A percentile compares a stretch with the other conserved stretches of the same genome.
These are phyloP conservation scores for Nephrotoma flavescens DNA, from an alignment of 2,888 invertebrate species.

Conservation along the genomic window DNA sequence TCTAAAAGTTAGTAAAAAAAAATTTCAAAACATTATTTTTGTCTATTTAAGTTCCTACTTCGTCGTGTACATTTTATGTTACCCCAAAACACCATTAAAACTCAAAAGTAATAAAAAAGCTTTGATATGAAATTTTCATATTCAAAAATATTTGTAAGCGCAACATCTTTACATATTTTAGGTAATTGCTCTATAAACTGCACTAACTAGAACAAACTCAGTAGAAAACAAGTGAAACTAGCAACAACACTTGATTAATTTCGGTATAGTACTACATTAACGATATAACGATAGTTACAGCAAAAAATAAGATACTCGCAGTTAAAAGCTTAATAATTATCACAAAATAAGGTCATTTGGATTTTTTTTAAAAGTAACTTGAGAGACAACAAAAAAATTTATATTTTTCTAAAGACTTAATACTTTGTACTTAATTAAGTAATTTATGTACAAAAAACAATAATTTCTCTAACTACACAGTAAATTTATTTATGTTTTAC, in stretches of 20 bases:
- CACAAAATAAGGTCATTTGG: neutral
- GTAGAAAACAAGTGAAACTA: neutral
- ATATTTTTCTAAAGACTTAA: neutral
- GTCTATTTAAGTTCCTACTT: neutral
- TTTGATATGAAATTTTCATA: neutral
- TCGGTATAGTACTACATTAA: neutral
- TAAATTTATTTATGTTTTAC: neutral
- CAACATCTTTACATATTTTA: neutral
- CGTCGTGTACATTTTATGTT: neutral
- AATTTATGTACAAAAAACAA: neutral
- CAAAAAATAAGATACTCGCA: neutral
- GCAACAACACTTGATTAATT: neutral
- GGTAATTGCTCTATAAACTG: neutral
- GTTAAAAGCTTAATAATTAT: neutral
- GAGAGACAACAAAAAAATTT: neutral
- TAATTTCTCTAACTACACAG: neutral
- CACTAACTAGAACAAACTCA: neutral
- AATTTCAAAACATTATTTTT: no score
- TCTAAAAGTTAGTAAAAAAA: no score
- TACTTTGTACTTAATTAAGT: neutral
- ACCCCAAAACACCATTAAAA: neutral
- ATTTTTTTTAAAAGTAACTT: neutral
- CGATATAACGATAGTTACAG: neutral
- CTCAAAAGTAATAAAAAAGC: neutral
- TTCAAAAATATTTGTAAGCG: neutral